Conservation (phyloP, 1,140 invertebrate species). For the Macrotrachela quadricornifera region DNA sequence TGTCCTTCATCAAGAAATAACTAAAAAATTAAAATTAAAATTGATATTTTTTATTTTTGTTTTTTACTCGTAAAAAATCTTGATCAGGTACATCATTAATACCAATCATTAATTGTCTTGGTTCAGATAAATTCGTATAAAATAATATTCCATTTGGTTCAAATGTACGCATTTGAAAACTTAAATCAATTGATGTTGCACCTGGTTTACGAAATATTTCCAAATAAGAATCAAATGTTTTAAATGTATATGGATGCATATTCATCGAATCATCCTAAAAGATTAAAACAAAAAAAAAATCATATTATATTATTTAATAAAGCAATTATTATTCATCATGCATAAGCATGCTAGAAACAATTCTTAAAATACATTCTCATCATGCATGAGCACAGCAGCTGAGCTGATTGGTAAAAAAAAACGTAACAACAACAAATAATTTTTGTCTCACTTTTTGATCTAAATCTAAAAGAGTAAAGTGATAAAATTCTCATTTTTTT, state of each 20-base stretch:
- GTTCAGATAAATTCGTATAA: constrained; percentile 55
- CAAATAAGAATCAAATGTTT: constrained; percentile 51
- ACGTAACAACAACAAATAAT: no score
- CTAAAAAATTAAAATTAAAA: neutral
- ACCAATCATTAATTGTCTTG: constrained; percentile 50
- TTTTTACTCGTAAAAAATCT: constrained; percentile 9
- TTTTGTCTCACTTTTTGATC: no score
- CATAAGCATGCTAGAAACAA: neutral
- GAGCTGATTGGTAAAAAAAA: no score
- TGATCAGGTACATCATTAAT: constrained; percentile 9
- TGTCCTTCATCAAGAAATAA: constrained; percentile 38
- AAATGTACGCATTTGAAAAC: constrained; percentile 72
- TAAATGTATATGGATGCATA: constrained; percentile 66
- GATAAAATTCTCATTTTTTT: no score
- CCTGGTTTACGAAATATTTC: constrained; percentile 50
- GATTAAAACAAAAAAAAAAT: neutral
- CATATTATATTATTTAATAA: neutral
- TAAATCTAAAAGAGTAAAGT: constrained; percentile 5
- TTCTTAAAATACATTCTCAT: no score
- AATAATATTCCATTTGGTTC: constrained; percentile 61
- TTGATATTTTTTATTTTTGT: constrained; percentile 3
- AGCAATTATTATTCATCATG: constrained; percentile 1
- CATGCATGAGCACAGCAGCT: no score
- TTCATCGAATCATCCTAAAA: constrained; percentile 19
- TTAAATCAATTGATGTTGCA: constrained; percentile 49